Percentiles rank a stretch among this genome's conserved stretches.
phyloP scores from a whole-genome alignment of 2,113 vertebrate species.

The Dissostichus mawsoni region DNA sequence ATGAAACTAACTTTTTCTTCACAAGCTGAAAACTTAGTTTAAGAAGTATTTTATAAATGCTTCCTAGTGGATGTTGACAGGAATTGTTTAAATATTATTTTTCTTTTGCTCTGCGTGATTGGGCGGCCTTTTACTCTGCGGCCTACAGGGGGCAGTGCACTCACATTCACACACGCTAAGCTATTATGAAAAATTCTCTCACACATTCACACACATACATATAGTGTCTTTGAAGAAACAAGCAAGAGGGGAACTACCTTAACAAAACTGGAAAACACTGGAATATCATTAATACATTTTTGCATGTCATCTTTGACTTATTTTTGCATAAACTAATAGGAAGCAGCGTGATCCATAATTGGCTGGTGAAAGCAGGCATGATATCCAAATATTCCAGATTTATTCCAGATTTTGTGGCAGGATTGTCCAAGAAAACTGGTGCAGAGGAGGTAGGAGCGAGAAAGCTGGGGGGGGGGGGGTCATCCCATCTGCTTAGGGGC shows the following conservation, averaged over 20 bases:
- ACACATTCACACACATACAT: constrained; percentile 9
- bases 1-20: constrained; percentile 12
- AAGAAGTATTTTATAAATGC: constrained; percentile 1
- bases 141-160: constrained; percentile 71
- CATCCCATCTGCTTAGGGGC: constrained; percentile 3
- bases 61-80: constrained; percentile 7
- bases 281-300: constrained; percentile 59
- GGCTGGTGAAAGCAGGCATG: constrained; percentile 62
- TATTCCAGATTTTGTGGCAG: constrained; percentile 49
- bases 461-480: neutral
- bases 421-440: constrained; percentile 31
- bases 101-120: constrained; percentile 15
- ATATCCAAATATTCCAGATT: constrained; percentile 41
- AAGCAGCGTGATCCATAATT: constrained; percentile 67
- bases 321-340: constrained; percentile 70
- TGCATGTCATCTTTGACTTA: constrained; percentile 42
- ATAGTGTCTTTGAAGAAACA: constrained; percentile 64
- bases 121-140: constrained; percentile 11
- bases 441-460: constrained; percentile 40
- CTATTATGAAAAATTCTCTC: no score
- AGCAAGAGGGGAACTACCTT: constrained; percentile 14
- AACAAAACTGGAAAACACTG: constrained; percentile 62
- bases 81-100: neutral
- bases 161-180: constrained; percentile 29
- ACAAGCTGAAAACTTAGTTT: constrained; percentile 3